Evolutionary conservation across 2,113 vertebrate species (phyloP), one percentile per base, ranked within the genome.

Genomic region (Rhinoderma darwinii): DNA sequence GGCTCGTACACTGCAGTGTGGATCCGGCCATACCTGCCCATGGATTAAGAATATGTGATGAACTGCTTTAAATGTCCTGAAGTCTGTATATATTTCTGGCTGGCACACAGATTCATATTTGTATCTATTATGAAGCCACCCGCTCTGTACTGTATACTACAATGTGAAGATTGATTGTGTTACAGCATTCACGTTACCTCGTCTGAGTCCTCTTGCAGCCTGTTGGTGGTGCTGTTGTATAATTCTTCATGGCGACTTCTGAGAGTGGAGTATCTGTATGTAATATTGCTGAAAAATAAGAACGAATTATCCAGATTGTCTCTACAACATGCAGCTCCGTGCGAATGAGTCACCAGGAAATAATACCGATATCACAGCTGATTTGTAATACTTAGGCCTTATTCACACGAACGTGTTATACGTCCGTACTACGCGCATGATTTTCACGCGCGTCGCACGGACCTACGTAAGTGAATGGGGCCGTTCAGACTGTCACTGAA

Each of bases 251-350:
- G 85, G 37, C 37, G 25, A 15, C 50, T 37, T 8, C 82, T 63
- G 44, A 89, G 82, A 6, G 20, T 51, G 6, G 81, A 89, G 75
- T 87, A 89, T 61, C 63, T 81, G 81, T 80, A 87, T 4, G 81
- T 80, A 27, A 59, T 44, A 63, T 84, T 81, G 10, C 82, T 89
- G 8, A 50, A 87, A 86, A 51, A 47, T 10, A 78, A 56, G 14
- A 61, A 18, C 27, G 25, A 74, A 70, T 51, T 74, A 50, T 68
- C 59, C 59, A 70, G 30, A 83, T 72, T 50, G 63, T 70, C 81
- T 35, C 63, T 43, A 20, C 44, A 83, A 70, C 27, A 47, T 6
- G 15, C 35, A 14, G 20, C 81, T 43, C 10, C 1, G 59, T 30
- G 27, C 63, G 35, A 54, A 84, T 73, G 63, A 84, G 73, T 73